phyloP scores from a whole-genome alignment of 2,797 vertebrate species.

The Rachycentron canadum region DNA sequence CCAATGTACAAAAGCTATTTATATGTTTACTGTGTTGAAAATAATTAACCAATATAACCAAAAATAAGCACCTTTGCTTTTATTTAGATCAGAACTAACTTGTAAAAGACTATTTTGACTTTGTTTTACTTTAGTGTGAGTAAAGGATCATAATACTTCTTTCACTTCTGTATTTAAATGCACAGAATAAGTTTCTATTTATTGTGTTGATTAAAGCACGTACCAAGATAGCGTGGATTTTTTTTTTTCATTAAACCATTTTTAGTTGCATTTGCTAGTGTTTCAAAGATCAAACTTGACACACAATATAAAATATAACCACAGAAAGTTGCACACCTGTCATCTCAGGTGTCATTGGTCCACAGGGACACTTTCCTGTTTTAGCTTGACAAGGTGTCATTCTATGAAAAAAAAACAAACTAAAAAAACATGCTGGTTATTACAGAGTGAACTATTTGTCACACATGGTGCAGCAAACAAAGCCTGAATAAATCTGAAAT shows the following conservation, averaged over 20 bases:
- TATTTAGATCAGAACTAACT: neutral
- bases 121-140: neutral
- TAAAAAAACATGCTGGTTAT: neutral
- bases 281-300: conserved; percentile 7
- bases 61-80: neutral
- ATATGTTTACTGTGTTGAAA: neutral
- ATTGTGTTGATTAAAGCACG: neutral
- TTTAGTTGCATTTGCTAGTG: neutral
- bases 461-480: neutral
- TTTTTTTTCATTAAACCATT: conserved; percentile 4
- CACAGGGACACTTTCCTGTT: conserved; percentile 15
- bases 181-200: neutral
- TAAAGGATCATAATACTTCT: neutral
- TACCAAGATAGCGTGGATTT: neutral
- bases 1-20: neutral
- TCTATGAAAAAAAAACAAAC: neutral
- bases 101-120: neutral
- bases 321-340: neutral
- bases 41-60: neutral
- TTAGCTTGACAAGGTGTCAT: neutral
- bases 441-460: neutral
- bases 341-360: neutral
- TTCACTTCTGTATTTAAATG: neutral
- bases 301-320: neutral
- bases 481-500: conserved; percentile 11